Conservation (phyloP, 35 echinoderm and acorn worm genomes). For the Diadema setosum region DNA sequence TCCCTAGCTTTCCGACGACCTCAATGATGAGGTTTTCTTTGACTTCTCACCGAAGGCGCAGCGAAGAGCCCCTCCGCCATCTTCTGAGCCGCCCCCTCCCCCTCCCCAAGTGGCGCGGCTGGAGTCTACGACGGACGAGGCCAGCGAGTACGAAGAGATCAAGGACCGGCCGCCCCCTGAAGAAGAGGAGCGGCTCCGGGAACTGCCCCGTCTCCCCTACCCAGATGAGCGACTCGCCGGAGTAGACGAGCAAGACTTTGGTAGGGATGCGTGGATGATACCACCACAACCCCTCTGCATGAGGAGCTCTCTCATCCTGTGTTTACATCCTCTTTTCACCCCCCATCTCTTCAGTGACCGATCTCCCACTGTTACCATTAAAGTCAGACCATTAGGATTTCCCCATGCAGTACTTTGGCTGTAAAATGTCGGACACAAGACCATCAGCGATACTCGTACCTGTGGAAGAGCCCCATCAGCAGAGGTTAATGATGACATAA, state of each 20-base stretch:
- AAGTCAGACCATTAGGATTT: no score
- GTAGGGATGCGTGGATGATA: no score
- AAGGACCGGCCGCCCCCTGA: neutral
- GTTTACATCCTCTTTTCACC: no score
- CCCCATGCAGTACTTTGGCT: no score
- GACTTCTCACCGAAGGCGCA: conserved; percentile 87
- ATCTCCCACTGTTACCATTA: no score
- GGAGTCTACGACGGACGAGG: conserved; percentile 31
- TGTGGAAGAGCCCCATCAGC: no score
- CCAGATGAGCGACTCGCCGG: neutral
- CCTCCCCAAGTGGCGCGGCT: neutral
- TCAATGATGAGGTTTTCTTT: conserved; percentile 97
- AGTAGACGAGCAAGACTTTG: neutral
- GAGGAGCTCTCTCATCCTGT: no score
- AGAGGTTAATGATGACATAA: no score
- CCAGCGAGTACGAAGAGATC: conserved; percentile 21
- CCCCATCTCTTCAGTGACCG: no score
- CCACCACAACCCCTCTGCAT: no score
- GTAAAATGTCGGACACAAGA: no score
- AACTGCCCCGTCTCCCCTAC: neutral
- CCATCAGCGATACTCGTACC: no score
- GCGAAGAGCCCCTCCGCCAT: conserved; percentile 31
- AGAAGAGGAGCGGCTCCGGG: neutral
- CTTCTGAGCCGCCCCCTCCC: conserved; percentile 8
- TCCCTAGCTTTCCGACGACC: conserved; percentile 74